Evolutionary conservation across 2,113 vertebrate species (phyloP), one percentile per base, ranked within the genome.

Genomic region (Caloenas nicobarica): DNA sequence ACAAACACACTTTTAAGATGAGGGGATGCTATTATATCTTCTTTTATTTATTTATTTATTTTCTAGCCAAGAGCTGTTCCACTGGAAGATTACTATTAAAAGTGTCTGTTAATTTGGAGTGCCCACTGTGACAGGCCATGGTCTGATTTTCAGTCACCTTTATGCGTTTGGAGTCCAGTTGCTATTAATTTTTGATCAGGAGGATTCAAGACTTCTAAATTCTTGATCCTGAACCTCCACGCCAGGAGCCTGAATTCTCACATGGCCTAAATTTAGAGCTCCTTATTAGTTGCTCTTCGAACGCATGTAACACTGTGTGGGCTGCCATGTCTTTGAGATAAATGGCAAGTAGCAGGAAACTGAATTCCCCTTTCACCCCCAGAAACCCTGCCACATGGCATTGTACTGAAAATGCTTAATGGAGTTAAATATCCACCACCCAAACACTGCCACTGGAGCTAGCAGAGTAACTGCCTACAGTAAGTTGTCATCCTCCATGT

Each of bases 271-370:
- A 76, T 93, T 69, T 80, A 83, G 51, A 81, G 7, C 46, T 80
- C 11, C 40, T 92, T 18, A 48, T 93, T 70, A 78, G 65, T 28
- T 81, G 54, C 33, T 69, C 42, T 87, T 69, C 51, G 74, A 80
- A 65, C 8, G n/a, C 46, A 34, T 1, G 1, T 60, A 62, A 40
- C 1, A 3, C 19, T 4, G 10, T 0, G 3, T 93, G 42, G 72
- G 34, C 56, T 90, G 16, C 21, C 1, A 2, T 33, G 26, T 77
- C 33, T 88, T 69, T 74, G 71, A 85, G 76, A 85, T 3, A 89
- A 83, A 74, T 16, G 11, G 33, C 65, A 68, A 78, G n/a, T 18
- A 80, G 28, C 44, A 79, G 40, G 33, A 68, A 76, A 82, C 22
- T n/a, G 34, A 81, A 57, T 9, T 86, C 26, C 10, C 7, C 16